Evolutionary conservation across 2,797 vertebrate genomes (phyloP).

Genomic region (Prunella strophiata): DNA sequence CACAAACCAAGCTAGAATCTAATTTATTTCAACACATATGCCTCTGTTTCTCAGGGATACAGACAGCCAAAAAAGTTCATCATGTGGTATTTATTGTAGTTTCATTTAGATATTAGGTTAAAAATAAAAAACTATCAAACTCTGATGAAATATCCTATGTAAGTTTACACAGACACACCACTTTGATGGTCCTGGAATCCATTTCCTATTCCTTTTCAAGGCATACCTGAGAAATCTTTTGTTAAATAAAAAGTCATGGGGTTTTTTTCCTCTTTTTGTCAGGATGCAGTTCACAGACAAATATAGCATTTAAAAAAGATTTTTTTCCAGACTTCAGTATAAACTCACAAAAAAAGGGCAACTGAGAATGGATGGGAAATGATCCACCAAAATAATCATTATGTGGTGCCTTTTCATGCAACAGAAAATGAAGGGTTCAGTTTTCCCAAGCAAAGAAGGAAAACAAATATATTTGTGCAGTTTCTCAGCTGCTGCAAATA

Average conservation of each 20-base stretch:
- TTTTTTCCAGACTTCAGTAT: constrained; percentile 35
- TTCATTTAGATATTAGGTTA: constrained; percentile 44
- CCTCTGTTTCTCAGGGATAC: background rate
- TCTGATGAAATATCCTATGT: background rate
- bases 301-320: constrained; percentile 32
- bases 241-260: background rate
- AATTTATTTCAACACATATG: background rate
- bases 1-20: background rate
- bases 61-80: background rate
- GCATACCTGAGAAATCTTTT: background rate
- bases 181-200: background rate
- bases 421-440: constrained; percentile 29
- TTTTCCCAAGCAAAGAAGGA: constrained; percentile 18
- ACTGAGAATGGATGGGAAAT: background rate
- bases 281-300: constrained; percentile 33
- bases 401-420: constrained; percentile 46
- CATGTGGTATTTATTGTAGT: background rate
- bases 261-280: background rate
- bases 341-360: constrained; percentile 35
- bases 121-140: constrained; percentile 12
- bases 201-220: constrained; percentile 1
- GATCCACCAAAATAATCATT: constrained; percentile 50
- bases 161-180: background rate
- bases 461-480: constrained; percentile 32
- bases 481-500: constrained; percentile 47